Evolutionary conservation across 2,888 invertebrate genomes (phyloP), one percentile per base, ranked within the genome.

Genomic region (Callyntrura guangdongensis): DNA sequence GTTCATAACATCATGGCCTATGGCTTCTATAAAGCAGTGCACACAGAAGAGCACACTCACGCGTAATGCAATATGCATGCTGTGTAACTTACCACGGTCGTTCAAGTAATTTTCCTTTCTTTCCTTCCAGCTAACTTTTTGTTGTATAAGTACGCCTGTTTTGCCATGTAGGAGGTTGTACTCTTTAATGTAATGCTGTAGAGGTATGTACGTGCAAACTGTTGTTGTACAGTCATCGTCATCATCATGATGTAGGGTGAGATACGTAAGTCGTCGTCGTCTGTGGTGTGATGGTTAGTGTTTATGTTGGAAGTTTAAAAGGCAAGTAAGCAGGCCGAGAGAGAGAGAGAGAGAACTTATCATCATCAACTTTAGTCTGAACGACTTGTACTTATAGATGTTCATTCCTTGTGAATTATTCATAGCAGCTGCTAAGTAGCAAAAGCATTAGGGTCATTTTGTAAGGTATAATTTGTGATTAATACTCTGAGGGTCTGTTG

Each of bases 391-490:
- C 79, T 79, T 79, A 79, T 79, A 79, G 79, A 79, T 79, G 79
- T 56, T 79, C 79, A 79, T 86, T 74, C 59, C 86, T 90, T 90
- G 90, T 90, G 90, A 90, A 90, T 90, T 90, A 90, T 90, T 90
- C 90, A 90, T 90, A 82, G 86, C 90, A 90, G 90, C 90, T 90
- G 90, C 90, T 90, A 90, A 90, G 90, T 90, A 90, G 90, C 86
- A 72, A 90, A 90, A 61, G 90, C 90, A 90, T 90, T 90, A 90
- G 90, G 90, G 90, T 90, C 90, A 89, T 89, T 89, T 84, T 90
- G 90, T 90, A 86, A 90, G 90, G 86, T 90, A 90, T 90, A 90
- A 90, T 90, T 90, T 90, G 90, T 90, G 86, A 90, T 90, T 90
- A 90, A 90, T 90, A 90, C 90, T 79, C 90, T 6, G 77, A 86